Percentiles rank a stretch among this genome's conserved stretches.
Conservation (phyloP, 2,888 invertebrate species). For the Taenaris catops region DNA sequence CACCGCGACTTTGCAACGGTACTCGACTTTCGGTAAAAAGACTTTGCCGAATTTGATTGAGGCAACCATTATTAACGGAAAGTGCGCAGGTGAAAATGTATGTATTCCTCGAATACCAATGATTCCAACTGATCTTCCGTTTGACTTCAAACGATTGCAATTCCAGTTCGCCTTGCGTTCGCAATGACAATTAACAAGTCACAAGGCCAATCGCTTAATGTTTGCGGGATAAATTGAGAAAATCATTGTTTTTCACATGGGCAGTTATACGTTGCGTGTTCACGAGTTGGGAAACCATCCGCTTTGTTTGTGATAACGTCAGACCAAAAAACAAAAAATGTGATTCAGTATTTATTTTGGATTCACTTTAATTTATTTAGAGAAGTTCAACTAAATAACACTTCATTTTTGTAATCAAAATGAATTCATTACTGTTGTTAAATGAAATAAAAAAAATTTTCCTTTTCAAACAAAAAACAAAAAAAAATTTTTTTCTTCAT, state of each 20-base stretch:
- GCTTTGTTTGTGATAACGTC: conserved; percentile 26
- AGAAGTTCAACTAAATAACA: conserved; percentile 29
- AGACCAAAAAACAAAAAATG: too few species aligned
- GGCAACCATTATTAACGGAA: conserved; percentile 28
- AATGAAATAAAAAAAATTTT: conserved; percentile 27
- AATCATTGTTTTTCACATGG: too few species aligned
- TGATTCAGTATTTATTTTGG: conserved; percentile 27
- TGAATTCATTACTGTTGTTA: conserved; percentile 32
- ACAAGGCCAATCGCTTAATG: too few species aligned
- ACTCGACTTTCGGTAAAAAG: conserved; percentile 26
- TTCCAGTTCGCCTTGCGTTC: conserved; percentile 28
- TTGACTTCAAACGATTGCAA: conserved; percentile 24
- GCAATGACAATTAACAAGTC: too few species aligned
- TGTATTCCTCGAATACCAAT: conserved; percentile 29
- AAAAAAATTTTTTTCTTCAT: too few species aligned
- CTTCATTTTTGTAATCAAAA: too few species aligned
- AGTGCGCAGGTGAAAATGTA: conserved; percentile 27
- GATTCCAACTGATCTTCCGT: too few species aligned
- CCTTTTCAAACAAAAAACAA: too few species aligned
- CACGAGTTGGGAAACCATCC: conserved; percentile 25
- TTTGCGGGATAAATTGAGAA: conserved; percentile 27
- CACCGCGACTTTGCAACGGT: conserved; percentile 27
- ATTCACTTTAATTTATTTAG: conserved; percentile 29
- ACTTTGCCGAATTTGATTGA: conserved; percentile 26
- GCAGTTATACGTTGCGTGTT: too few species aligned